Percentiles rank a stretch among this genome's conserved stretches.
Evolutionary conservation across 1,140 invertebrate species (phyloP).

Genomic region (Drosophila cardini): DNA sequence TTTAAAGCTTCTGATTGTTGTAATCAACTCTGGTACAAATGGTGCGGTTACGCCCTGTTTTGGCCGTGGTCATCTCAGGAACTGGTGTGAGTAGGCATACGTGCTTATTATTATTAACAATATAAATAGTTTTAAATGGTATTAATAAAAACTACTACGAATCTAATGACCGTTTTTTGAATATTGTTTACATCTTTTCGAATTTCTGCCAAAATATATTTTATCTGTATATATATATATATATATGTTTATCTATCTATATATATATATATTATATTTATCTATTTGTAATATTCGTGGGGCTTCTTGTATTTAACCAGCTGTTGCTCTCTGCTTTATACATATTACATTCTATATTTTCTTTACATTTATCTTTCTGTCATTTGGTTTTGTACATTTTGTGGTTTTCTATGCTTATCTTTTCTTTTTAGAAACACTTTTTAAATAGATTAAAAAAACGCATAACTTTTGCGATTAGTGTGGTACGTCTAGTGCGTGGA

Average conservation of each 20-base stretch:
- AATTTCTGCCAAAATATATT: conserved; percentile 43
- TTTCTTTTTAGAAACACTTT: conserved; percentile 72
- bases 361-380: conserved; percentile 15
- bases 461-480: conserved; percentile 78
- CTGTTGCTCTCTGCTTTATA: conserved; percentile 24
- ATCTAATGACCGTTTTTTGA: conserved; percentile 47
- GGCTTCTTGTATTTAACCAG: conserved; percentile 23
- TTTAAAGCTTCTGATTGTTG: conserved; percentile 70
- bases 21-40: conserved; percentile 50
- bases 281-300: conserved; percentile 38
- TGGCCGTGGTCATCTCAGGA: conserved; percentile 58
- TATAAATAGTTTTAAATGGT: conserved; percentile 18
- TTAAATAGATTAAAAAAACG: conserved; percentile 82
- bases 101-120: conserved; percentile 53
- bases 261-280: conserved; percentile 20
- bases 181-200: conserved; percentile 38
- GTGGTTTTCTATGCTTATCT: conserved; percentile 6
- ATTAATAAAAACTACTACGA: conserved; percentile 57
- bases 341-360: conserved; percentile 18
- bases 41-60: conserved; percentile 36
- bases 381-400: conserved; percentile 41
- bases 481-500: conserved; percentile 82
- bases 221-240: conserved; percentile 27
- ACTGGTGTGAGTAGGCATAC: conserved; percentile 64
- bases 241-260: conserved; percentile 21